phyloP scores from a whole-genome alignment of 2,113 vertebrate species.

The Stictonetta naevosa region DNA sequence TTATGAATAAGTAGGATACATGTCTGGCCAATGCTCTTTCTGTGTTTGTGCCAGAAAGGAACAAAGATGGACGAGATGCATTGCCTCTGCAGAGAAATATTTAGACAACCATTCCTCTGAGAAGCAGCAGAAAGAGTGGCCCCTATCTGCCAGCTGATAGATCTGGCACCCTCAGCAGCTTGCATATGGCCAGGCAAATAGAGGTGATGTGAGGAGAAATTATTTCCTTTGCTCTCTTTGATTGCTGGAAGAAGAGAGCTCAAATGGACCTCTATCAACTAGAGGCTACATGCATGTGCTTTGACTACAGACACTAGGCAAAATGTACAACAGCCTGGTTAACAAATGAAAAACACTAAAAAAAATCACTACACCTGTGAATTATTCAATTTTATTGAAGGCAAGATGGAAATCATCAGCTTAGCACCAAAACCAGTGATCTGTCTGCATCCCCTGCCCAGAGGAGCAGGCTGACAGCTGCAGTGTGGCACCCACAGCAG shows the following conservation, averaged over 20 bases:
- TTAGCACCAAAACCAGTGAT: neutral
- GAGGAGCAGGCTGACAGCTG: neutral
- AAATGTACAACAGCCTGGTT: neutral
- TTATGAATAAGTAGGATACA: neutral
- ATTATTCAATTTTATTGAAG: neutral
- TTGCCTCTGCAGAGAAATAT: neutral
- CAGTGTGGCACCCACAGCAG: neutral
- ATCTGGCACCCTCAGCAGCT: neutral
- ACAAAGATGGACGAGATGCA: neutral
- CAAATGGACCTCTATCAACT: neutral
- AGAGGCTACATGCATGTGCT: neutral
- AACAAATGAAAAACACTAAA: neutral
- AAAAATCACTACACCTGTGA: neutral
- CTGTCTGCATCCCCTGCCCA: fast-evolving
- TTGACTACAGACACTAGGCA: neutral
- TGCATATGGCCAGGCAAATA: neutral
- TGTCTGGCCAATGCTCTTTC: neutral
- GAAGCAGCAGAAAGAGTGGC: neutral
- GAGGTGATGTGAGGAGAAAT: neutral
- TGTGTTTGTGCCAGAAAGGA: neutral
- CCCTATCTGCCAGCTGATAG: neutral
- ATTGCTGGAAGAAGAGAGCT: neutral
- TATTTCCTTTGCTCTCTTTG: neutral
- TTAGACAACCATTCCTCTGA: neutral
- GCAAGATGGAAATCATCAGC: neutral